Evolutionary conservation across 2,113 vertebrate genomes (phyloP), one percentile per base, ranked within the genome.

Genomic region (Lophura nycthemera): DNA sequence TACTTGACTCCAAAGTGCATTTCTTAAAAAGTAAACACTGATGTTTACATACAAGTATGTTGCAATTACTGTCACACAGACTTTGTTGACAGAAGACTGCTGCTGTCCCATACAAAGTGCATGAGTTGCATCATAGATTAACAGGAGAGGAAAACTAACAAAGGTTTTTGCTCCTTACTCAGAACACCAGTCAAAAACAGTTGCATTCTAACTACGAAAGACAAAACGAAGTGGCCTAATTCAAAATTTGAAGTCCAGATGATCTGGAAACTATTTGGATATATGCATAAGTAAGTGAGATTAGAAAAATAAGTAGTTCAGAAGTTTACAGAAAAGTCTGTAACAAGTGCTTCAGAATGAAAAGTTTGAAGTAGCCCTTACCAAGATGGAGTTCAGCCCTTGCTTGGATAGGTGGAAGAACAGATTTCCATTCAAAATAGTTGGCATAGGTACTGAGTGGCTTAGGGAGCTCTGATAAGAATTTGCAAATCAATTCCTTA

Each of bases 331-430:
- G 45, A 54, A 72, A 63, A 84, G 17, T 17, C 25, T 27, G 17
- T 20, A 38, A 32, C 13, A 57, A 67, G 34, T 4, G 29, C 56
- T 89, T 60, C 24, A 11, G 38, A 64, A 5, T 2, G 10, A 10
- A 25, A 20, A 13, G 3, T 24, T 15, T 30, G 30, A 27, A 66
- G 50, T 2, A 65, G 71, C 45, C 90, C 97, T 98, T 96, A 99
- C 99, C 99, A 88, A 99, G 90, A 3, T 93, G 91, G 79, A 99
- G 93, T 77, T 97, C 97, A 67, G 86, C 92, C 96, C 98, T 99
- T 5, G 97, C 97, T 21, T 38, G 92, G 96, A 99, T 97, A 85
- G 40, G 36, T 8, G 99, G 99, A 34, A 99, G 73, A 63, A 84
- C 57, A 82, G 93, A 95, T 19, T 87, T 90, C 98, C 98, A 99